Evolutionary conservation across 2,888 invertebrate genomes (phyloP).

Genomic region (Cacoxenus indagator): DNA sequence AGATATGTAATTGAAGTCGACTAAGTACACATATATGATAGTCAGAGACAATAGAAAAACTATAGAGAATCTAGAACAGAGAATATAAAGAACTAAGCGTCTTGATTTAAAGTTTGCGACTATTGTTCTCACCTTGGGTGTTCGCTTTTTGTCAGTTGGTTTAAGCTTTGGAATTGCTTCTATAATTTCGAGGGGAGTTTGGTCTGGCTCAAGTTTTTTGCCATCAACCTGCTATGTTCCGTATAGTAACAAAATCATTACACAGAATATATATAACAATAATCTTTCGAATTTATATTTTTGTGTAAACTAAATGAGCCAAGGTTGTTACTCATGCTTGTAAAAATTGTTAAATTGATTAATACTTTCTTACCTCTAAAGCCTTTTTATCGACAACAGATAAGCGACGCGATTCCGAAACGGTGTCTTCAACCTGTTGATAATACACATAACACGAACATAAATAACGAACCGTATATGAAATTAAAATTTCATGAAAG

Average conservation of each 20-base stretch:
- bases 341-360: neutral
- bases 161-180: slow-evolving; percentile 77
- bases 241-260: too few relatives aligned
- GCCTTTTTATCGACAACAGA: slow-evolving; percentile 65
- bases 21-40: too few relatives aligned
- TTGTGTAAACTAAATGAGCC: too few relatives aligned
- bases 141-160: slow-evolving; percentile 70
- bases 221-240: slow-evolving; percentile 57
- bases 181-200: slow-evolving; percentile 73
- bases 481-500: neutral
- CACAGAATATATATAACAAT: too few relatives aligned
- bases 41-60: neutral
- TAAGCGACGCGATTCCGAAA: slow-evolving; percentile 59
- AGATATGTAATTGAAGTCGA: too few relatives aligned
- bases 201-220: slow-evolving; percentile 61
- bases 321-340: neutral
- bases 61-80: neutral
- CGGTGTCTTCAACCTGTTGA: slow-evolving; percentile 55
- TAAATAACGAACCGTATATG: neutral
- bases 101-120: neutral
- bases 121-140: slow-evolving; percentile 63
- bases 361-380: slow-evolving; percentile 56
- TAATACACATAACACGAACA: neutral
- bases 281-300: too few relatives aligned
- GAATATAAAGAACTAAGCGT: too few relatives aligned